Evolutionary conservation across 2,888 invertebrate genomes (phyloP).

Genomic region (Agonopterix arenella): DNA sequence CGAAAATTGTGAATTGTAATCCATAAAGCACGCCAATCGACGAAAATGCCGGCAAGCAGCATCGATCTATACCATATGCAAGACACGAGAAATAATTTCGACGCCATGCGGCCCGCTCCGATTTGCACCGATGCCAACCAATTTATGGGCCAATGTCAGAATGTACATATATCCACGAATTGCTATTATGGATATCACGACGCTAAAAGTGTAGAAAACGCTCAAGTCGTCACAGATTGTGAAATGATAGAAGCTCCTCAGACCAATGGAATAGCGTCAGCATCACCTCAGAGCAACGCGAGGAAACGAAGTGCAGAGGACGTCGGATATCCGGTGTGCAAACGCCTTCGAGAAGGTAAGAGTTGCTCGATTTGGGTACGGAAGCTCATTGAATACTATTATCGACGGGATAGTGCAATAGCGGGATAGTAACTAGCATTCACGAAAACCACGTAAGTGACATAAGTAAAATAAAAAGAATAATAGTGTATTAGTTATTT

Average conservation of each 20-base stretch:
- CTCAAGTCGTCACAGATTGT: constrained; percentile 45
- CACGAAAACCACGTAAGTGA: neutral
- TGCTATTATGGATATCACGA: constrained; percentile 73
- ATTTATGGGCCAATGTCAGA: constrained; percentile 58
- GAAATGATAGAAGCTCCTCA: constrained; percentile 56
- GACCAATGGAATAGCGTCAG: constrained; percentile 17
- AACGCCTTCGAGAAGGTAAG: constrained; percentile 67
- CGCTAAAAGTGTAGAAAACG: constrained; percentile 32
- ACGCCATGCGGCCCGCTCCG: constrained; percentile 62
- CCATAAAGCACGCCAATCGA: no score
- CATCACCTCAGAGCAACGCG: constrained; percentile 30
- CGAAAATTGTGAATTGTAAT: no score
- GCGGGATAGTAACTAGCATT: neutral
- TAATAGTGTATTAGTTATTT: no score
- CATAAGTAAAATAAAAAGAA: neutral
- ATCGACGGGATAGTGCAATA: no score
- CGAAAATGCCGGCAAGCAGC: constrained; percentile 62
- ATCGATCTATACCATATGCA: constrained; percentile 55
- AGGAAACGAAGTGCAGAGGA: constrained; percentile 63
- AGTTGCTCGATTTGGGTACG: constrained; percentile 20
- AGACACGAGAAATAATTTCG: constrained; percentile 66
- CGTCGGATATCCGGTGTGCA: constrained; percentile 46
- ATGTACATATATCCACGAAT: constrained; percentile 67
- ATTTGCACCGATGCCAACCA: constrained; percentile 52
- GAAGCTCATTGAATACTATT: constrained; percentile 39